phyloP scores from a whole-genome alignment of 2,888 invertebrate genomes.

The Agonopterix subpropinquella region DNA sequence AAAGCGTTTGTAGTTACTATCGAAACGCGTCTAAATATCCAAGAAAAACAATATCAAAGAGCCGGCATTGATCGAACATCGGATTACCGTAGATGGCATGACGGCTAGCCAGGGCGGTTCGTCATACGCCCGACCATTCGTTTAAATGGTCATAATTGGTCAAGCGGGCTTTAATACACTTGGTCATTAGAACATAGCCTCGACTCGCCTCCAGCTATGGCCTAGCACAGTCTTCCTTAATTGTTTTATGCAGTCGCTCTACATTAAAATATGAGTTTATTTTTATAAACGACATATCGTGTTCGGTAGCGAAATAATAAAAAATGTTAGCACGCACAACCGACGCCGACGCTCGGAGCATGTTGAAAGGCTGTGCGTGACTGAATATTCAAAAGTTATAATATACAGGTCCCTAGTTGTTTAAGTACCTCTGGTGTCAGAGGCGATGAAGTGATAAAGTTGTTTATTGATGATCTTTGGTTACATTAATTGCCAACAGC shows the following conservation, averaged over 20 bases:
- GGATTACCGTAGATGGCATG: conserved; percentile 65
- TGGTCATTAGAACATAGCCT: conserved; percentile 51
- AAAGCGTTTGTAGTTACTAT: conserved; percentile 23
- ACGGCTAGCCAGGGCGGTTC: conserved; percentile 46
- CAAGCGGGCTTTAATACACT: conserved; percentile 45
- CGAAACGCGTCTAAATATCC: conserved; percentile 49
- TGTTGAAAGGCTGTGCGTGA: conserved; percentile 61
- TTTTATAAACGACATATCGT: conserved; percentile 23
- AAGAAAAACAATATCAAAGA: conserved; percentile 54
- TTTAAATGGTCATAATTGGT: conserved; percentile 71
- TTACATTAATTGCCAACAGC: conserved; percentile 70
- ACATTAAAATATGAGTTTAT: conserved; percentile 15
- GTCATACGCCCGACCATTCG: conserved; percentile 53
- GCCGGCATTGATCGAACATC: conserved; percentile 50
- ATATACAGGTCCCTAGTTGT: conserved; percentile 51
- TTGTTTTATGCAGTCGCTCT: conserved; percentile 21
- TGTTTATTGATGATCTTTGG: conserved; percentile 73
- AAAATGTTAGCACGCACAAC: conserved; percentile 21
- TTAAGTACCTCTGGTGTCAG: conserved; percentile 56
- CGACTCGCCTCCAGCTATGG: conserved; percentile 9
- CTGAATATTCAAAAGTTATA: conserved; percentile 60
- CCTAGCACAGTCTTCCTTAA: conserved; percentile 16
- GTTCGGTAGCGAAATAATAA: conserved; percentile 32
- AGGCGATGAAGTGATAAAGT: conserved; percentile 71
- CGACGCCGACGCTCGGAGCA: conserved; percentile 21